A percentile compares a stretch with the other conserved stretches of the same genome.
phyloP scores from a whole-genome alignment of 2,797 vertebrate genomes.

The Naso thynnoides region DNA sequence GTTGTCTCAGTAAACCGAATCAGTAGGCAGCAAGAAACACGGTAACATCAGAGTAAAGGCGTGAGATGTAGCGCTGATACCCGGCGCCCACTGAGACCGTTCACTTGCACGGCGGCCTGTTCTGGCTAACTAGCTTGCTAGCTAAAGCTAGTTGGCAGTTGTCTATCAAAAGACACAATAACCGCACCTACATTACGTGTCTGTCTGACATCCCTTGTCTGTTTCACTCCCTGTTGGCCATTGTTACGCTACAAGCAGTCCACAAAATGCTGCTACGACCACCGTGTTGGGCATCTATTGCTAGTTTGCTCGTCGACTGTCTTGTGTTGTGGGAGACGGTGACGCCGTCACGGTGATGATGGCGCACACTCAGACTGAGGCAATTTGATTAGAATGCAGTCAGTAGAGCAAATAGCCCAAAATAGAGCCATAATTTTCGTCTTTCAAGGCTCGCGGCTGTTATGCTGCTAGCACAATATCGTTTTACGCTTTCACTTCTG shows the following conservation, averaged over 20 bases:
- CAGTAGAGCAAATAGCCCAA: slow-evolving; percentile 38
- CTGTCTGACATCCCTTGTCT: slow-evolving; percentile 41
- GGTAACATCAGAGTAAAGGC: slow-evolving; percentile 40
- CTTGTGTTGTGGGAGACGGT: slow-evolving; percentile 80
- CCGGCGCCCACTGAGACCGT: slow-evolving; percentile 74
- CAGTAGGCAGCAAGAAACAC: slow-evolving; percentile 42
- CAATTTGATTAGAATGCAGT: slow-evolving; percentile 67
- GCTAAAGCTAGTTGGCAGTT: slow-evolving; percentile 79
- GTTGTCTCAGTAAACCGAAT: slow-evolving; percentile 51
- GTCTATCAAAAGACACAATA: slow-evolving; percentile 79
- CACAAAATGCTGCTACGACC: slow-evolving; percentile 33
- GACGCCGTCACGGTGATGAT: slow-evolving; percentile 82
- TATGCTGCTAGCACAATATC: not conserved
- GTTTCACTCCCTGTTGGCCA: slow-evolving; percentile 37
- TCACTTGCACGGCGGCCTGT: slow-evolving; percentile 80
- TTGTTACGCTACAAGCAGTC: slow-evolving; percentile 23
- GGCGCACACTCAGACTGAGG: slow-evolving; percentile 79
- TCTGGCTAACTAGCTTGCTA: slow-evolving; percentile 76
- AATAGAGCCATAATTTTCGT: not conserved
- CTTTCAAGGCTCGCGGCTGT: not conserved
- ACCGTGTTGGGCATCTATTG: slow-evolving; percentile 56
- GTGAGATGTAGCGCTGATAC: slow-evolving; percentile 56
- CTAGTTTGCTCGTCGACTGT: slow-evolving; percentile 76
- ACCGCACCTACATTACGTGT: slow-evolving; percentile 57
- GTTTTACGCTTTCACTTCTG: slow-evolving; percentile 1